phyloP scores from a whole-genome alignment of 2,113 vertebrate species.

The Sander vitreus region DNA sequence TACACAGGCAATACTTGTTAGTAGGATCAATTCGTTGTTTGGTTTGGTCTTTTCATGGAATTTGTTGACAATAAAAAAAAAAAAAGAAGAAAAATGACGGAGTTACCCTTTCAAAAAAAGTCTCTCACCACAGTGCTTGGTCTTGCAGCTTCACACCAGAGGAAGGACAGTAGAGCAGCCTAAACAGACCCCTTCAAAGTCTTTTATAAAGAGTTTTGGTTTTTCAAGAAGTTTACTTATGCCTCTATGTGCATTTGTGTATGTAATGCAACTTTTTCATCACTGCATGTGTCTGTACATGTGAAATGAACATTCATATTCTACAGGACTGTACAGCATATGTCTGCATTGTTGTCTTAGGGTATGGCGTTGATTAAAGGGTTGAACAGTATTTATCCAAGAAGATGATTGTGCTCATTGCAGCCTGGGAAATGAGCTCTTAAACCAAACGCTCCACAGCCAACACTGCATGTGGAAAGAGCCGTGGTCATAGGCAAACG shows the following conservation, averaged over 20 bases:
- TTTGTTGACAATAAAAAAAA: no score
- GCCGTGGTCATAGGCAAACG: constrained; percentile 35
- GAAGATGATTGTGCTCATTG: constrained; percentile 71
- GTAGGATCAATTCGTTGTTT: no score
- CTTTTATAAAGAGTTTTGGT: background rate
- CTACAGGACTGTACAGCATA: background rate
- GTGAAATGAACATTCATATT: background rate
- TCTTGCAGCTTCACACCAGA: background rate
- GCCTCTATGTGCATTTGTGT: background rate
- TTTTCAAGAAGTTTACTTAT: background rate
- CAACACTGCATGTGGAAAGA: constrained; percentile 66
- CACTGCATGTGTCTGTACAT: constrained; percentile 16
- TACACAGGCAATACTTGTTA: background rate
- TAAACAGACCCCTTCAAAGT: background rate
- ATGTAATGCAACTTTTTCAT: background rate
- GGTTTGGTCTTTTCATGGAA: no score
- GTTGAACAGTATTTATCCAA: constrained; percentile 65
- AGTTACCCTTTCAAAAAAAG: background rate
- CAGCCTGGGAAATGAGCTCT: constrained; percentile 77
- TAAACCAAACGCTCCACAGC: constrained; percentile 65
- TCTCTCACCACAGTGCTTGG: background rate
- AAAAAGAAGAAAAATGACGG: no score
- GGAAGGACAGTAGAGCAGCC: background rate
- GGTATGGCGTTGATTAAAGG: constrained; percentile 72
- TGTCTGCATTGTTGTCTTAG: constrained; percentile 50